These are phyloP conservation scores for Manduca sexta DNA, from an alignment of 1,140 invertebrate genomes.

Conservation along the genomic window DNA sequence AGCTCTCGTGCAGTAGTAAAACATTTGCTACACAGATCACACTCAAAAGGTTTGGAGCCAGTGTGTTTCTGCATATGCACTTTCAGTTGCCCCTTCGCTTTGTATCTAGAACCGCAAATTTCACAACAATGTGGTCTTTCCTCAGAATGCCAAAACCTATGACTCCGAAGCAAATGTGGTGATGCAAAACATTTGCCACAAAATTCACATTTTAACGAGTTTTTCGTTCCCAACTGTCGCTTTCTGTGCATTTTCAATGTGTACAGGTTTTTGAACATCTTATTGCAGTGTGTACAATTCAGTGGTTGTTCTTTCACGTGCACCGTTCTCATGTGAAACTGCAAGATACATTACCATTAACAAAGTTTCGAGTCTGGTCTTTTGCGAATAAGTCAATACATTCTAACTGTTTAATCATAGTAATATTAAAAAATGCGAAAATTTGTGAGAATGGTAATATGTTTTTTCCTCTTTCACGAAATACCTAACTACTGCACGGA, in stretches of 20 bases:
- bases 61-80: constrained; percentile 36
- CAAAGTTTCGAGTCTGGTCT: no score
- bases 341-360: constrained; percentile 2
- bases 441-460: no score
- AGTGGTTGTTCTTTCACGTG: constrained; percentile 24
- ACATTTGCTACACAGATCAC: constrained; percentile 25
- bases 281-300: constrained; percentile 43
- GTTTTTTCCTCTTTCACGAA: no score
- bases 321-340: constrained; percentile 28
- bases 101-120: constrained; percentile 36
- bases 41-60: constrained; percentile 31
- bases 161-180: constrained; percentile 22
- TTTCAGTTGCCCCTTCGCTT: constrained; percentile 34
- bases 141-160: constrained; percentile 43
- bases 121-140: constrained; percentile 37
- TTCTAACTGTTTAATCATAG: no score
- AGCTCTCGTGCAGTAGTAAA: constrained; percentile 22
- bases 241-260: constrained; percentile 33
- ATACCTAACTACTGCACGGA: no score
- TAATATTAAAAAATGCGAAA: no score
- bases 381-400: no score
- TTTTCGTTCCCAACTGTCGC: constrained; percentile 21
- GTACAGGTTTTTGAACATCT: constrained; percentile 33
- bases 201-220: constrained; percentile 31
- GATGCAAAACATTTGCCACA: constrained; percentile 37